These are phyloP conservation scores for Elephantulus edwardii DNA, from an alignment of 2,113 vertebrate species.

Conservation along the genomic window DNA sequence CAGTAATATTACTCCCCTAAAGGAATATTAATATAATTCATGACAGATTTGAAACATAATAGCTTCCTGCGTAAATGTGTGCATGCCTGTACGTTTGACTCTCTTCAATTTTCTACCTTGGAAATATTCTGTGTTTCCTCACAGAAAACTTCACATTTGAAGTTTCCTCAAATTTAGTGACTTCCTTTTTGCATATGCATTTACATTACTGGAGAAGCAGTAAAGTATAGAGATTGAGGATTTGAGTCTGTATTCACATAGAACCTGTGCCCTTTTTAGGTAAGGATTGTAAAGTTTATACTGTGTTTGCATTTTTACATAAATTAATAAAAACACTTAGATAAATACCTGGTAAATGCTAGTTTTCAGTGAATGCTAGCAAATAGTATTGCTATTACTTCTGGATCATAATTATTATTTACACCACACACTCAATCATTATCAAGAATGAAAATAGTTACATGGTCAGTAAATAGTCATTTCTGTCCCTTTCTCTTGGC, in stretches of 20 bases:
- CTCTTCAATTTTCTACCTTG: not conserved
- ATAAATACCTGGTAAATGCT: not conserved
- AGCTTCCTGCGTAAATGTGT: not conserved
- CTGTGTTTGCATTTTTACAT: not conserved
- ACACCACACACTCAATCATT: not conserved
- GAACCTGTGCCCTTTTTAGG: not conserved
- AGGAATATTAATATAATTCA: slow-evolving; percentile 59
- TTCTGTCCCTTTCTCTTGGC: not conserved
- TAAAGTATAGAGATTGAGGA: not conserved
- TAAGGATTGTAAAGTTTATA: not conserved
- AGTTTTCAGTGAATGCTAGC: not conserved
- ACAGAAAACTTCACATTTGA: not conserved
- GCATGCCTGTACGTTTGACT: slow-evolving; percentile 34
- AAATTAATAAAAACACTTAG: slow-evolving; percentile 24
- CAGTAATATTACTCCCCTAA: slow-evolving; percentile 44
- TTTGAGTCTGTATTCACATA: not conserved
- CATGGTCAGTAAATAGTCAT: not conserved
- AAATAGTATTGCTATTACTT: not conserved
- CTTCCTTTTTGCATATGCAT: not conserved
- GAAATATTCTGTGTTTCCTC: not conserved
- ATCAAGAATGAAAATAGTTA: not conserved
- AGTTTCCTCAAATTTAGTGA: not conserved
- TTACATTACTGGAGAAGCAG: not conserved
- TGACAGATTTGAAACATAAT: slow-evolving; percentile 48
- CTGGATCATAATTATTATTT: not conserved